Base-by-base conservation (phyloP, 2,113 vertebrate genomes). In the Pipa parva region DNA sequence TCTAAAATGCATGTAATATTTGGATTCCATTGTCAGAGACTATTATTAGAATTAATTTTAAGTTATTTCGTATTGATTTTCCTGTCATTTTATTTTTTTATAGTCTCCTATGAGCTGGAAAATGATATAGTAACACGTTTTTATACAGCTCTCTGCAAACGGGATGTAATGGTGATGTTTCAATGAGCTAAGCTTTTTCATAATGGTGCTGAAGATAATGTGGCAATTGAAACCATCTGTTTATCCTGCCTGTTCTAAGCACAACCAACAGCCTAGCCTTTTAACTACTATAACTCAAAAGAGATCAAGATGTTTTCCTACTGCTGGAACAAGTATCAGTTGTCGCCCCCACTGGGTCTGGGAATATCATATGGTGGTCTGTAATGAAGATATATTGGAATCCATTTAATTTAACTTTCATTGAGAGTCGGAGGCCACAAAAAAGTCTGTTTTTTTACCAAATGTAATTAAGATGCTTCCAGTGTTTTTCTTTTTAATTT, bases 21-120 rank as follows among this genome's bases (percentile, higher is more conserved):
- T 20, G 20, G 28, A 55, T 57, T 28, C 46, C 7, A 18, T 18
- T 4, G 18, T 18, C 15, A 49, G n/a, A 29, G 24, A n/a, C 27
- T 4, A 49, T 51, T 39, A 25, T 59, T 48, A 37, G 31, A 39
- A 42, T 50, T 46, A 8, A 10, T 51, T 59, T 60, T 66, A 31
- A 55, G 20, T n/a, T 37, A 66, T 57, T 68, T 68, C 65, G 45
- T 60, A 68, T 68, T 58, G 49, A 39, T 68, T 68, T 68, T 31
- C 56, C 65, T 59, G 65, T 59, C 22, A 51, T 29, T 60, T 52
- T 26, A 50, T 59, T 36, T 28, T 36, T 22, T 51, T 39, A 20
- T n/a, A 36, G 46, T 68, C 65, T 59, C 65, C 12, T 31, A 25
- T 24, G 65, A 17, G 42, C 56, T 26, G 39, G 59, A 60, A 68